A percentile compares a stretch with the other conserved stretches of the same genome.
Evolutionary conservation across 2,888 invertebrate species (phyloP).

Genomic region (Philereme transversata): DNA sequence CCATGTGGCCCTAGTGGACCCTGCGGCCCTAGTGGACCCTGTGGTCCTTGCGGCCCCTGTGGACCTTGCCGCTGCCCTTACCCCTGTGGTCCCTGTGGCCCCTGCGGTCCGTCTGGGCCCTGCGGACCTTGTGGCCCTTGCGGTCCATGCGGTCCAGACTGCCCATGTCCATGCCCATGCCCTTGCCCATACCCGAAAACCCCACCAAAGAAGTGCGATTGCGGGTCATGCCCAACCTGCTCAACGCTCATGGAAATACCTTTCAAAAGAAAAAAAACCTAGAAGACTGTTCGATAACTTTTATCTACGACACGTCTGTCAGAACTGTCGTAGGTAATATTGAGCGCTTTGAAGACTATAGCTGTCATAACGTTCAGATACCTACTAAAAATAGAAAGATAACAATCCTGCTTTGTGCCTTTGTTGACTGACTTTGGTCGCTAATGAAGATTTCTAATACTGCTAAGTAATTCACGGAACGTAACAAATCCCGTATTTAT

Average conservation of each 20-base stretch:
- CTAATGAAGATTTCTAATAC: no score
- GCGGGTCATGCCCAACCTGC: slow-evolving; percentile 43
- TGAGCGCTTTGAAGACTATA: background rate
- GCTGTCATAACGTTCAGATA: no score
- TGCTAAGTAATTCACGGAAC: no score
- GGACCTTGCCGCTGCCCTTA: slow-evolving; percentile 28
- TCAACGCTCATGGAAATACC: slow-evolving; percentile 32
- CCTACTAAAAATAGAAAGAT: no score
- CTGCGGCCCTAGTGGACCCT: slow-evolving; percentile 52
- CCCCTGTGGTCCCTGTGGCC: slow-evolving; percentile 17
- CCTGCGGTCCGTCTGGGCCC: slow-evolving; percentile 19
- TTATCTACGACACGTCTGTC: slow-evolving; percentile 1
- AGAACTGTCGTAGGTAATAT: background rate
- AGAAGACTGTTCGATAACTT: slow-evolving; percentile 1
- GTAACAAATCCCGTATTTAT: no score
- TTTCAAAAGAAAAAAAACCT: no score
- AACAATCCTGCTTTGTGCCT: no score
- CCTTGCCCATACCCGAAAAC: slow-evolving; percentile 26
- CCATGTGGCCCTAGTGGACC: slow-evolving; percentile 46
- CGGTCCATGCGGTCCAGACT: slow-evolving; percentile 10
- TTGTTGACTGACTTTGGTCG: no score
- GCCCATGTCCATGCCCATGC: slow-evolving; percentile 28
- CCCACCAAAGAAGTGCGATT: slow-evolving; percentile 43
- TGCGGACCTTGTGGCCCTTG: no score
- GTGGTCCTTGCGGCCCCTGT: slow-evolving; percentile 16